Percentiles rank a stretch among this genome's conserved stretches.
Conservation (phyloP, 1,140 invertebrate genomes). For the Pissodes strobi region DNA sequence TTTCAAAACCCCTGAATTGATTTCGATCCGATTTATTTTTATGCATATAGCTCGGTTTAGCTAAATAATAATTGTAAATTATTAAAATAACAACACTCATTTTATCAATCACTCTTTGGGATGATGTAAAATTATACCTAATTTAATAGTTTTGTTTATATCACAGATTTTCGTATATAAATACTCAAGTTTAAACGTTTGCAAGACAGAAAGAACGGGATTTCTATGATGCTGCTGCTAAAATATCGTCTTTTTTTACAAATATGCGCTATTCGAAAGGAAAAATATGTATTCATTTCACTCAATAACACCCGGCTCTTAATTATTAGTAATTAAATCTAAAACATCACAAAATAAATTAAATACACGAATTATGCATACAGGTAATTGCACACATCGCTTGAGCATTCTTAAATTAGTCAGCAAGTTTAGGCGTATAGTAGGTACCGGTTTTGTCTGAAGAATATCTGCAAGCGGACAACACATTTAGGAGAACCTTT, state of each 20-base stretch:
- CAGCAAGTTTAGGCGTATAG: no score
- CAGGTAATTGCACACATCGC: constrained; percentile 12
- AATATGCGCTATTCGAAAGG: no score
- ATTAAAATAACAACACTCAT: background rate
- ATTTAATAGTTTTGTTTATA: constrained; percentile 19
- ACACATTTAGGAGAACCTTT: no score
- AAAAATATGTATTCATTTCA: no score
- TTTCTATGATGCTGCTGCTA: background rate
- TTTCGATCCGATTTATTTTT: background rate
- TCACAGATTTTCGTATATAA: constrained; percentile 32
- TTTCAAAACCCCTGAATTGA: background rate
- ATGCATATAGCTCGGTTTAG: no score
- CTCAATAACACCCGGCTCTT: no score
- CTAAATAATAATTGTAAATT: no score
- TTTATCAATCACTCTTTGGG: constrained; percentile 1
- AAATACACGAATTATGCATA: background rate
- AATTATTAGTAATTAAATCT: no score
- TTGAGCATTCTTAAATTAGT: constrained; percentile 12
- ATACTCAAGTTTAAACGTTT: constrained; percentile 23
- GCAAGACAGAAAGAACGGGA: background rate
- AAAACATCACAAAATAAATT: constrained; percentile 1
- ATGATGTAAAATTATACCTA: constrained; percentile 13
- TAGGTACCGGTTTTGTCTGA: no score
- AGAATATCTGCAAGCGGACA: no score
- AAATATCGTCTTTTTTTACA: background rate